These are phyloP conservation scores for Aptenodytes patagonicus DNA, from an alignment of 2,113 vertebrate species.

Conservation along the genomic window DNA sequence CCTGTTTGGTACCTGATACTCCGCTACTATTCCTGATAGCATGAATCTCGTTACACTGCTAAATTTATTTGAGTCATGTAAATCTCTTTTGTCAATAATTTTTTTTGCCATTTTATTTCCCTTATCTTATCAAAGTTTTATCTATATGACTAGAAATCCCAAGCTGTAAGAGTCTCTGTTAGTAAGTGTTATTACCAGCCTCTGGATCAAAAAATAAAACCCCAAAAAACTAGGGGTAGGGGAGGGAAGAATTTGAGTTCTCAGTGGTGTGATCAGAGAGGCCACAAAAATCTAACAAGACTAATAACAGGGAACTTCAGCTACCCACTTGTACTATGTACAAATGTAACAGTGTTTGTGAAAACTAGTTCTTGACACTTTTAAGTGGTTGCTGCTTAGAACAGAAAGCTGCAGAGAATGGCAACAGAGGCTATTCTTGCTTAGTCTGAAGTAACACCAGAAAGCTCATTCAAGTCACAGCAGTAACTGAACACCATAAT, in stretches of 20 bases:
- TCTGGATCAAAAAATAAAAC: neutral
- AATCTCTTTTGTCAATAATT: neutral
- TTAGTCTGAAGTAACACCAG: neutral
- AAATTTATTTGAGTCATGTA: neutral
- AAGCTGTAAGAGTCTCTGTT: neutral
- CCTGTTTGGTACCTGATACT: neutral
- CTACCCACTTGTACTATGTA: neutral
- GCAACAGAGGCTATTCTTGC: neutral
- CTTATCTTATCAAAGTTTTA: neutral
- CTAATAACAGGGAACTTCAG: neutral
- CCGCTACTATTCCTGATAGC: neutral
- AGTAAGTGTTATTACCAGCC: neutral
- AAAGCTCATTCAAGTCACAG: neutral
- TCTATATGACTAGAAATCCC: neutral
- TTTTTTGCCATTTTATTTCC: neutral
- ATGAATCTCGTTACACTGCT: neutral
- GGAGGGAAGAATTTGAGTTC: neutral
- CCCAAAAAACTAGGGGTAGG: accelerated
- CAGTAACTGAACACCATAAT: neutral
- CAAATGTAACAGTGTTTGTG: neutral
- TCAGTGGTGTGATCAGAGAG: neutral
- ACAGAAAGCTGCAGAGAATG: neutral
- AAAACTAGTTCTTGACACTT: neutral
- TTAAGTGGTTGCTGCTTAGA: neutral
- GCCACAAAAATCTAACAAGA: neutral